These are phyloP conservation scores for Drosophila novamexicana DNA, from an alignment of 1,140 invertebrate genomes.

Conservation along the genomic window DNA sequence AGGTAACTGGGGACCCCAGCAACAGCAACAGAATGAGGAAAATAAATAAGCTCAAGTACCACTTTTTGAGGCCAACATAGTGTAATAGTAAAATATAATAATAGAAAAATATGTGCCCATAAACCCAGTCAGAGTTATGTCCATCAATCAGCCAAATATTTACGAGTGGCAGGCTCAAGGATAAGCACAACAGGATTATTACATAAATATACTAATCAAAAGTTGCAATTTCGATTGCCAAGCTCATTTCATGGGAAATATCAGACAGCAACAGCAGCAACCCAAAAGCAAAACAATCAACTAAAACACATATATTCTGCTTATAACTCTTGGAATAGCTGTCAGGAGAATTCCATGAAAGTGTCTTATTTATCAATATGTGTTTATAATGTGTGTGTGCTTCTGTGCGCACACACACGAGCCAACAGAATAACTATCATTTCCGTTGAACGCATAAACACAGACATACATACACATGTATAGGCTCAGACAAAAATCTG, in stretches of 20 bases:
- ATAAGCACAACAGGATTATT: constrained; percentile 59
- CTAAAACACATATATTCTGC: constrained; percentile 3
- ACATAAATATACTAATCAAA: constrained; percentile 72
- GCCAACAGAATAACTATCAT: constrained; percentile 72
- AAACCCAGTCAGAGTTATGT: constrained; percentile 1
- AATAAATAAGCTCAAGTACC: constrained; percentile 70
- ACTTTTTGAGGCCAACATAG: constrained; percentile 46
- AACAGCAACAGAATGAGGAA: constrained; percentile 31
- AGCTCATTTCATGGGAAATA: constrained; percentile 13
- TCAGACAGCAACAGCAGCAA: neutral
- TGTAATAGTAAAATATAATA: constrained; percentile 53
- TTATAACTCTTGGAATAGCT: constrained; percentile 51
- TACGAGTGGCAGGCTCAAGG: constrained; percentile 42
- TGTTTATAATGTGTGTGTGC: neutral
- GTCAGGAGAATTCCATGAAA: constrained; percentile 64
- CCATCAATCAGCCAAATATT: constrained; percentile 71
- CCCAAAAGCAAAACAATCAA: constrained; percentile 29
- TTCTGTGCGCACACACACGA: constrained; percentile 41
- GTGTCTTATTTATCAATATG: constrained; percentile 25
- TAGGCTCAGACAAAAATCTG: constrained; percentile 47
- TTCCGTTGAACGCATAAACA: constrained; percentile 35
- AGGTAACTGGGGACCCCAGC: neutral
- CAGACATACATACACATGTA: constrained; percentile 22
- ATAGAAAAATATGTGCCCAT: constrained; percentile 30
- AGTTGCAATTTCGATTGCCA: constrained; percentile 63